These are phyloP conservation scores for Struthio camelus DNA, from an alignment of 2,113 vertebrate genomes.

Conservation along the genomic window DNA sequence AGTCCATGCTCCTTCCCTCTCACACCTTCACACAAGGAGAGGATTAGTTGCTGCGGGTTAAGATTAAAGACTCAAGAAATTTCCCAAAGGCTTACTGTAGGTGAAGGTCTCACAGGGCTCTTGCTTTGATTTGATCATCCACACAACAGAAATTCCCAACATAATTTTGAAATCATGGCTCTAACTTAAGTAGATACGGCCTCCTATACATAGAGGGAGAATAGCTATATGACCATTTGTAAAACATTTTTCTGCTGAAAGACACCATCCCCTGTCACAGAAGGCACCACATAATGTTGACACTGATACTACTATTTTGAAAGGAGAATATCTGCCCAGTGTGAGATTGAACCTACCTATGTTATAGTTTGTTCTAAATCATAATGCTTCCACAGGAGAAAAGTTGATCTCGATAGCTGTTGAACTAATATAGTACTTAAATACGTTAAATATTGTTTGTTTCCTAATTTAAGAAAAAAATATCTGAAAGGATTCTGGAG, in stretches of 20 bases:
- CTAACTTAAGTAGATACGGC: not conserved
- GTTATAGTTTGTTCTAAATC: not conserved
- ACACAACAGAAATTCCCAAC: not conserved
- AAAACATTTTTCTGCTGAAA: not conserved
- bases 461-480: not conserved
- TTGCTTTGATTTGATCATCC: not conserved
- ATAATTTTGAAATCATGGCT: not conserved
- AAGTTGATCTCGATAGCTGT: not conserved
- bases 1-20: not conserved
- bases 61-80: not conserved
- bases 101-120: not conserved
- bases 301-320: not conserved
- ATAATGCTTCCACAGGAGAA: not conserved
- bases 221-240: not conserved
- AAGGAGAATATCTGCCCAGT: accelerated
- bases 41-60: not conserved
- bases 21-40: not conserved
- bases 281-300: accelerated
- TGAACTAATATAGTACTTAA: not conserved
- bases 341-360: not conserved
- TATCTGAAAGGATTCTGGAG: not conserved
- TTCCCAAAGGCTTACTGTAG: not conserved
- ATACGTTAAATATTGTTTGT: not conserved
- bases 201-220: not conserved
- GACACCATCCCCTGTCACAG: not conserved